These are phyloP conservation scores for Drosophila tristis DNA, from an alignment of 1,140 invertebrate genomes.

Conservation along the genomic window DNA sequence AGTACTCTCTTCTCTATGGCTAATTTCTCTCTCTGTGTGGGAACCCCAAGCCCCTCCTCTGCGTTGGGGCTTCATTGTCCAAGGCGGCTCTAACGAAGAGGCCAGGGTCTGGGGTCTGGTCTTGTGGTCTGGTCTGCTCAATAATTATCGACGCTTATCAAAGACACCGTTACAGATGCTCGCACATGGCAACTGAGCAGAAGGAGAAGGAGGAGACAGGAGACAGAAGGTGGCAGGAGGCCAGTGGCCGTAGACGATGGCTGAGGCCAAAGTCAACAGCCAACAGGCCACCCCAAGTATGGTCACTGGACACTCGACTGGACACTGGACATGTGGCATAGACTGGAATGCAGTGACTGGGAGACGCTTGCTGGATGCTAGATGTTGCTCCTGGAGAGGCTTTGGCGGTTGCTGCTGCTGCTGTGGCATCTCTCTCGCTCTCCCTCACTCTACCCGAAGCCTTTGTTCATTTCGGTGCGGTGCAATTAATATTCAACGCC, in stretches of 20 bases:
- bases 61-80: slow-evolving; percentile 19
- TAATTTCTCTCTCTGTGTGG: slow-evolving; percentile 15
- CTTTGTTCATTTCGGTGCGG: slow-evolving; percentile 79
- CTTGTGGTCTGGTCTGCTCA: slow-evolving; percentile 47
- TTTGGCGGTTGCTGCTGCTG: slow-evolving; percentile 17
- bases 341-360: slow-evolving; percentile 38
- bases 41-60: too few species aligned
- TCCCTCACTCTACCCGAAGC: slow-evolving; percentile 31
- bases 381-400: slow-evolving; percentile 31
- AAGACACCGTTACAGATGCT: slow-evolving; percentile 81
- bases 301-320: slow-evolving; percentile 36
- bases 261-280: slow-evolving; percentile 36
- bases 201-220: neutral
- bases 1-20: neutral
- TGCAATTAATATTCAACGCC: slow-evolving; percentile 84
- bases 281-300: slow-evolving; percentile 67
- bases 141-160: slow-evolving; percentile 83
- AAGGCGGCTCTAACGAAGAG: slow-evolving; percentile 48
- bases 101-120: slow-evolving; percentile 35
- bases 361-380: too few species aligned
- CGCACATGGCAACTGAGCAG: slow-evolving; percentile 55
- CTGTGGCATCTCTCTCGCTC: neutral
- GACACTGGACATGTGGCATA: slow-evolving; percentile 38
- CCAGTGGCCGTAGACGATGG: slow-evolving; percentile 10
- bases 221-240: slow-evolving; percentile 2